Evolutionary conservation across 2,888 invertebrate genomes (phyloP).

Genomic region (Ethmia dodecea): DNA sequence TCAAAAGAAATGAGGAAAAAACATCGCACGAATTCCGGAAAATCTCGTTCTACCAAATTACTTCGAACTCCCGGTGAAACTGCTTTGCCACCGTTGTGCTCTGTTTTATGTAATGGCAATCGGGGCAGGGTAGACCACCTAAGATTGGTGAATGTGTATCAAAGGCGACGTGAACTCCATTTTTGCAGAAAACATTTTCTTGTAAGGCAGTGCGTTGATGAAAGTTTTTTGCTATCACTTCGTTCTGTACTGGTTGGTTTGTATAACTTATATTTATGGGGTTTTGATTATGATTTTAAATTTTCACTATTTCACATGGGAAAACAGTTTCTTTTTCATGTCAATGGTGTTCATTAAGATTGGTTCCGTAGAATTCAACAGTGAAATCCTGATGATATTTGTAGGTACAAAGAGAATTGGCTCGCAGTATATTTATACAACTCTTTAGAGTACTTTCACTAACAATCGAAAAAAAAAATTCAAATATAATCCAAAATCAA

Average conservation of each 20-base stretch:
- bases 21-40: slow-evolving; percentile 35
- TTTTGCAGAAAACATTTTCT: slow-evolving; percentile 42
- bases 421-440: no score
- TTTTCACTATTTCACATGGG: no score
- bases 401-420: no score
- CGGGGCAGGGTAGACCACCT: slow-evolving; percentile 22
- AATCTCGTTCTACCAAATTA: slow-evolving; percentile 35
- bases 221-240: slow-evolving; percentile 28
- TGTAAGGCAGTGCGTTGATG: slow-evolving; percentile 26
- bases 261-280: no score
- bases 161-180: slow-evolving; percentile 30
- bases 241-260: slow-evolving; percentile 11
- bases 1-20: slow-evolving; percentile 42
- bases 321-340: no score
- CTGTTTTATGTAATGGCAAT: slow-evolving; percentile 8
- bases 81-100: slow-evolving; percentile 2
- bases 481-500: no score
- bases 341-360: no score
- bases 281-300: no score
- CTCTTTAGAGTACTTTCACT: no score
- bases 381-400: no score
- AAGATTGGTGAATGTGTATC: slow-evolving; percentile 26
- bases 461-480: no score
- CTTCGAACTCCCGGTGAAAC: slow-evolving; percentile 20
- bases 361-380: no score